A percentile compares a stretch with the other conserved stretches of the same genome.
Evolutionary conservation across 2,888 invertebrate species (phyloP).

Genomic region (Cephus runcator): DNA sequence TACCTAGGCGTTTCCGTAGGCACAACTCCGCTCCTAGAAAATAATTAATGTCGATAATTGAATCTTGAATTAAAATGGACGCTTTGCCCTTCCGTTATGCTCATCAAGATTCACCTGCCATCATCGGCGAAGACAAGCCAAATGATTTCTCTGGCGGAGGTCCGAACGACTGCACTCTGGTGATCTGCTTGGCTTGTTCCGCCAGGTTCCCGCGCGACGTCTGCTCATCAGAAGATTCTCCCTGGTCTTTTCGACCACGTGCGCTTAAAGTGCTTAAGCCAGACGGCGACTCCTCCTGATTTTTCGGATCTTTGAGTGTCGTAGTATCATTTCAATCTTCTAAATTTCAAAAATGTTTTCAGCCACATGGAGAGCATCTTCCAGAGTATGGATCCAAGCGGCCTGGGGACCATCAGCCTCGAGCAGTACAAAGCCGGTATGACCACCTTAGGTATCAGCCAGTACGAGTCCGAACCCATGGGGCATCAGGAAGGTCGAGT

Average conservation of each 20-base stretch:
- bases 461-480: slow-evolving; percentile 37
- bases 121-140: too few species aligned
- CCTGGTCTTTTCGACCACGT: background rate
- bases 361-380: slow-evolving; percentile 53
- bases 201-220: too few species aligned
- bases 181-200: background rate
- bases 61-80: slow-evolving; percentile 8
- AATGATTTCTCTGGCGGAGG: background rate
- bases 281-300: background rate
- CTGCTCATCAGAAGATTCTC: background rate
- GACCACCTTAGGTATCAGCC: slow-evolving; percentile 44
- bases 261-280: too few species aligned
- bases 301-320: background rate
- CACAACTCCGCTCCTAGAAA: slow-evolving; percentile 16
- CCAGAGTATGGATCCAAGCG: slow-evolving; percentile 44
- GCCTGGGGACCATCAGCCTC: slow-evolving; percentile 38
- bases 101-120: too few species aligned
- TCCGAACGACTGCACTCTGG: too few species aligned
- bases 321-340: background rate
- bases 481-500: slow-evolving; percentile 36
- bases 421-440: slow-evolving; percentile 47
- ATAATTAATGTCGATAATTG: slow-evolving; percentile 13
- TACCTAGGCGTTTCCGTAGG: slow-evolving; percentile 1
- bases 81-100: background rate
- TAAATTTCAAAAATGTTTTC: background rate